A percentile compares a stretch with the other conserved stretches of the same genome.
Evolutionary conservation across 2,888 invertebrate species (phyloP).

Genomic region (Ptychoptera contaminata): DNA sequence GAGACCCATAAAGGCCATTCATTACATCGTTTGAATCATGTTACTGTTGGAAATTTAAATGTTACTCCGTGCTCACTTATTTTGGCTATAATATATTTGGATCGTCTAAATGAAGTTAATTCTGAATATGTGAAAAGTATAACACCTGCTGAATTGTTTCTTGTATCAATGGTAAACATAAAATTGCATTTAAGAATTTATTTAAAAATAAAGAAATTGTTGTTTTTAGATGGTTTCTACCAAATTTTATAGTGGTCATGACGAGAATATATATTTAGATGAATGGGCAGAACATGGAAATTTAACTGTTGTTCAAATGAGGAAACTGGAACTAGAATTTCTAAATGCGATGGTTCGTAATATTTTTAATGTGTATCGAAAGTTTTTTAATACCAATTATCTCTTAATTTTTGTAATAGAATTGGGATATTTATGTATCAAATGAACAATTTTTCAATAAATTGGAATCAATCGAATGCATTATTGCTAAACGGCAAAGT

Average conservation of each 20-base stretch:
- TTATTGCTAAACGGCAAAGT: slow-evolving; percentile 59
- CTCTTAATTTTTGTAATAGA: slow-evolving; percentile 27
- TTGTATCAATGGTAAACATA: slow-evolving; percentile 72
- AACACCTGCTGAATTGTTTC: slow-evolving; percentile 82
- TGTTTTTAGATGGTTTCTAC: slow-evolving; percentile 77
- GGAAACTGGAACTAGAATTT: slow-evolving; percentile 74
- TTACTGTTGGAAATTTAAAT: slow-evolving; percentile 59
- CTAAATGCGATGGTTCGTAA: slow-evolving; percentile 71
- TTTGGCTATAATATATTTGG: slow-evolving; percentile 83
- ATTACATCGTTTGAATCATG: slow-evolving; percentile 57
- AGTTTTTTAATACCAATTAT: background rate
- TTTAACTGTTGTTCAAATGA: slow-evolving; percentile 54
- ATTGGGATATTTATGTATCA: slow-evolving; percentile 76
- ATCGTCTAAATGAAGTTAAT: slow-evolving; percentile 67
- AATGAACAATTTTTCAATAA: slow-evolving; percentile 60
- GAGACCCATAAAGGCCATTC: slow-evolving; percentile 59
- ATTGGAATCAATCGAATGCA: slow-evolving; percentile 49
- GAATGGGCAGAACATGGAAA: slow-evolving; percentile 87
- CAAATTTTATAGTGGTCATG: slow-evolving; percentile 86
- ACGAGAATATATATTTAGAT: slow-evolving; percentile 77
- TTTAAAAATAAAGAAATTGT: no score
- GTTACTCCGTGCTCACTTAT: slow-evolving; percentile 88
- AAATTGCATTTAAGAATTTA: background rate
- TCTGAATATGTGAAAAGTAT: slow-evolving; percentile 69
- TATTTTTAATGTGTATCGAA: background rate